Percentiles rank a stretch among this genome's conserved stretches.
phyloP scores from a whole-genome alignment of 2,113 vertebrate genomes.

The Tretioscincus oriximinensis region DNA sequence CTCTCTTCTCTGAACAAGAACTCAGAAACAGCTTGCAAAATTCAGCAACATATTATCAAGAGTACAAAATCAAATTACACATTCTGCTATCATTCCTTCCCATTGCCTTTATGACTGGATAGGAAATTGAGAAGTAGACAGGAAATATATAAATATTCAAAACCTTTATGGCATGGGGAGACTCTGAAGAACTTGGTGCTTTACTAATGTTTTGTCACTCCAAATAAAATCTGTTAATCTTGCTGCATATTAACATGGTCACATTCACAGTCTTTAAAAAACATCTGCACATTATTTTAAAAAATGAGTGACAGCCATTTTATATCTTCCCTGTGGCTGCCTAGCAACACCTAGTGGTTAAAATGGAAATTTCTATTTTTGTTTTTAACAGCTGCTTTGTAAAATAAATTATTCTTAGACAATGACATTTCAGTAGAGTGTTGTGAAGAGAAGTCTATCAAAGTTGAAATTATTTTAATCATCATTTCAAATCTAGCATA shows the following conservation, averaged over 20 bases:
- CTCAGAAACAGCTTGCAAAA: too few species aligned
- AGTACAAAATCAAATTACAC: too few species aligned
- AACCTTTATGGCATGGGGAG: not conserved
- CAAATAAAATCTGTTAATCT: not conserved
- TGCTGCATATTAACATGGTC: not conserved
- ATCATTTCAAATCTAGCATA: not conserved
- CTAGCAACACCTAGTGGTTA: constrained; percentile 24
- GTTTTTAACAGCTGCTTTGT: not conserved
- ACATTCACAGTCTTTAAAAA: not conserved
- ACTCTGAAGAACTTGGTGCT: not conserved
- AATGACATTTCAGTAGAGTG: not conserved
- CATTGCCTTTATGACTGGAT: not conserved
- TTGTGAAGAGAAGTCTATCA: not conserved
- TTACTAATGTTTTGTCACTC: not conserved
- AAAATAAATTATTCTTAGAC: not conserved
- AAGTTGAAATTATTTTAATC: too few species aligned
- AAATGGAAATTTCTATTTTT: not conserved
- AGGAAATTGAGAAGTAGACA: not conserved
- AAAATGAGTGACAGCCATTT: not conserved
- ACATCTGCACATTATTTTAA: too few species aligned
- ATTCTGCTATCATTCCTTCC: too few species aligned
- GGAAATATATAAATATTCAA: not conserved
- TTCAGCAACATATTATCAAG: too few species aligned
- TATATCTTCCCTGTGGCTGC: not conserved
- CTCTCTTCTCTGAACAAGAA: too few species aligned